Evolutionary conservation across 2,888 invertebrate species (phyloP).

Genomic region (Belgica antarctica): DNA sequence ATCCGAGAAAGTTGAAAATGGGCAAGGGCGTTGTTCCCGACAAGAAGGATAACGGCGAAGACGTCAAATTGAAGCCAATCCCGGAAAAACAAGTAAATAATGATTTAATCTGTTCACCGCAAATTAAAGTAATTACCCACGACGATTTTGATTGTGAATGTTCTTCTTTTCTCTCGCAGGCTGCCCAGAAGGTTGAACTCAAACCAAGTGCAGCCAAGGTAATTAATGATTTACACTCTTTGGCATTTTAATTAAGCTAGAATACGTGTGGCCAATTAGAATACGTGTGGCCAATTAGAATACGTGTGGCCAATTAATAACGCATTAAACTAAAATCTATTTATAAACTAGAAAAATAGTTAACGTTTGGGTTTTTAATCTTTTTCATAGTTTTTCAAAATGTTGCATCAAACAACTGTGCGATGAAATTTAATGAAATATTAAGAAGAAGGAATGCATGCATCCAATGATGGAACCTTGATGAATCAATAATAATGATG

Average conservation of each 20-base stretch:
- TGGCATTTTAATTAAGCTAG: not conserved
- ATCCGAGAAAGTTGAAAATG: constrained; percentile 39
- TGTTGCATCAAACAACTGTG: too few relatives aligned
- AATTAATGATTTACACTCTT: constrained; percentile 46
- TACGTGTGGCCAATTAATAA: constrained; percentile 28
- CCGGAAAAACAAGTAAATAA: constrained; percentile 40
- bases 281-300: too few relatives aligned
- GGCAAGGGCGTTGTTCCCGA: constrained; percentile 40
- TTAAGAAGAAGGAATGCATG: too few relatives aligned
- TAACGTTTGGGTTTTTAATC: not conserved
- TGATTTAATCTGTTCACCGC: not conserved
- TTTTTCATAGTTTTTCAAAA: too few relatives aligned
- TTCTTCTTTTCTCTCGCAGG: constrained; percentile 31
- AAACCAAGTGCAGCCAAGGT: constrained; percentile 54
- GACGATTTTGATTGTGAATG: not conserved
- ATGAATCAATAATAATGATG: too few relatives aligned
- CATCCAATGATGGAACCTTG: too few relatives aligned
- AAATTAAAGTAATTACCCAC: not conserved
- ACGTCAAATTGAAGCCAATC: constrained; percentile 40
- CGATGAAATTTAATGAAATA: too few relatives aligned
- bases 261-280: too few relatives aligned
- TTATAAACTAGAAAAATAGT: constrained; percentile 19
- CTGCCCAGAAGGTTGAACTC: constrained; percentile 50
- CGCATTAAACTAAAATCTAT: constrained; percentile 2
- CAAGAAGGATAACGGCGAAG: constrained; percentile 36